Percentiles rank a stretch among this genome's conserved stretches.
phyloP scores from a whole-genome alignment of 2,888 invertebrate species.

The Anticlea derivata region DNA sequence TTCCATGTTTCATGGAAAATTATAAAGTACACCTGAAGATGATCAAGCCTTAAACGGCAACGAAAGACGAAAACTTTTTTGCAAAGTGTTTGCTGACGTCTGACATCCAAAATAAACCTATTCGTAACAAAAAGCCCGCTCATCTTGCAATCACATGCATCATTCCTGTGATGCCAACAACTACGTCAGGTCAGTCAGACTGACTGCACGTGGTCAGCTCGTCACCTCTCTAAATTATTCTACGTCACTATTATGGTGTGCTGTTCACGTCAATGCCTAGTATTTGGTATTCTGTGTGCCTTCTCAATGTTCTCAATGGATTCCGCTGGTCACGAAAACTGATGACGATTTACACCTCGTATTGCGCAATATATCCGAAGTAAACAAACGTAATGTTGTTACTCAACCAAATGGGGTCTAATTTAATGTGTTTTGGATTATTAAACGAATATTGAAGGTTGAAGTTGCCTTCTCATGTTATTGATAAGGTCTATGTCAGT shows the following conservation, averaged over 20 bases:
- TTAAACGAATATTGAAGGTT: too few species aligned
- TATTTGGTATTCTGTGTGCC: background rate
- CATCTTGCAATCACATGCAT: background rate
- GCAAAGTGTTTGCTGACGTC: background rate
- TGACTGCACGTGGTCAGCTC: background rate
- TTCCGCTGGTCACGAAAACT: conserved; percentile 14
- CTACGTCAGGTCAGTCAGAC: too few species aligned
- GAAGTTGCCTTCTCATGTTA: conserved; percentile 11
- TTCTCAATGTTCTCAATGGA: conserved; percentile 11
- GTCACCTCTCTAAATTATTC: background rate
- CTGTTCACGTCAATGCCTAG: background rate
- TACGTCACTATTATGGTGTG: conserved; percentile 6
- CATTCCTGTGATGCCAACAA: background rate
- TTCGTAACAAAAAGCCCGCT: background rate
- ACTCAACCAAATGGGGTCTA: conserved; percentile 2
- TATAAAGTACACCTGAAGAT: too few species aligned
- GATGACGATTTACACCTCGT: conserved; percentile 10
- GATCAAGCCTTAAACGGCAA: too few species aligned
- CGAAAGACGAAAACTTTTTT: background rate
- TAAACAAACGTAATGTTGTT: conserved; percentile 21
- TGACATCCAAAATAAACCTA: background rate
- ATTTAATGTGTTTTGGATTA: conserved; percentile 4
- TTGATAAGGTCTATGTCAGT: background rate
- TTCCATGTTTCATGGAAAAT: too few species aligned
- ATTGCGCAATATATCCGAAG: conserved; percentile 25